phyloP scores from a whole-genome alignment of 2,888 invertebrate genomes.

The Oasisia sp. region DNA sequence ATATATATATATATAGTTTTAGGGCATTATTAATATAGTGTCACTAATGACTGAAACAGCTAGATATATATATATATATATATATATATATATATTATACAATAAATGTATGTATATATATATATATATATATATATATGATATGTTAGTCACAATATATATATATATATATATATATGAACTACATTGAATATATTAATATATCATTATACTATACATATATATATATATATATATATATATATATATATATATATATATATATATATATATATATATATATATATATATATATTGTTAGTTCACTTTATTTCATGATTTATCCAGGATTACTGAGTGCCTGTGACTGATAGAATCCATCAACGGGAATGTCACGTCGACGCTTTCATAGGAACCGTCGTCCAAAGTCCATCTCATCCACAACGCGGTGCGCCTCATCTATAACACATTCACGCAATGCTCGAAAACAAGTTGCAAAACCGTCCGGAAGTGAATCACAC shows the following conservation, averaged over 20 bases:
- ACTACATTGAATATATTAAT: too few relatives aligned
- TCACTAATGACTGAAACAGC: too few relatives aligned
- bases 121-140: too few relatives aligned
- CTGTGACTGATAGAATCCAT: neutral
- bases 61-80: too few relatives aligned
- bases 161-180: too few relatives aligned
- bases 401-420: neutral
- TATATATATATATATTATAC: too few relatives aligned
- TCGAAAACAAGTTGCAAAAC: neutral
- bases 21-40: too few relatives aligned
- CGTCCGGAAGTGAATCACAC: conserved; percentile 10
- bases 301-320: neutral
- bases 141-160: too few relatives aligned
- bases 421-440: neutral
- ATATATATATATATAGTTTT: too few relatives aligned
- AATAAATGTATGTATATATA: too few relatives aligned
- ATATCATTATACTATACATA: too few relatives aligned
- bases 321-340: neutral
- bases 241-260: neutral
- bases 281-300: neutral
- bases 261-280: conserved; percentile 17
- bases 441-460: conserved; percentile 2
- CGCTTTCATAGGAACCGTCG: neutral
- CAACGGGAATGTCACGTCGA: neutral
- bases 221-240: too few relatives aligned